Percentiles rank a stretch among this genome's conserved stretches.
phyloP scores from a whole-genome alignment of 2,113 vertebrate species.

The Daboia siamensis region DNA sequence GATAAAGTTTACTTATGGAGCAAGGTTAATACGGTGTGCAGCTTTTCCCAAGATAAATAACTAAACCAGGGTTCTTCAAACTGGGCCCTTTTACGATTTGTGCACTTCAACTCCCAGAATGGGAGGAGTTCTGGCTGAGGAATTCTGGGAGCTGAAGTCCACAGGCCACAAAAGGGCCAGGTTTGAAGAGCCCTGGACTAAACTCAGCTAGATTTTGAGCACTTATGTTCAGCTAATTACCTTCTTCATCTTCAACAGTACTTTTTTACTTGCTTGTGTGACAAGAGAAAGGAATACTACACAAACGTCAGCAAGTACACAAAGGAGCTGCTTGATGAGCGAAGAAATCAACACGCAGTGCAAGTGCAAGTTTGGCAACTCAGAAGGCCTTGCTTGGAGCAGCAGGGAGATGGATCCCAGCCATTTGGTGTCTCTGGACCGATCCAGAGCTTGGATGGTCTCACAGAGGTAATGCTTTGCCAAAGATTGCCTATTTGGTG shows the following conservation, averaged over 20 bases:
- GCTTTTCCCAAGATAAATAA: background rate
- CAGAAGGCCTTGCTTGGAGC: slow-evolving; percentile 32
- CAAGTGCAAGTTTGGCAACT: slow-evolving; percentile 48
- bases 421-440: slow-evolving; percentile 40
- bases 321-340: slow-evolving; percentile 58
- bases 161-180: too few relatives aligned
- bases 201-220: background rate
- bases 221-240: background rate
- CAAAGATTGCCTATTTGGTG: background rate
- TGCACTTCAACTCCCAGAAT: too few relatives aligned
- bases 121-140: too few relatives aligned
- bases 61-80: background rate
- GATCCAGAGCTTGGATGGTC: slow-evolving; percentile 21
- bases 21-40: background rate
- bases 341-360: slow-evolving; percentile 64
- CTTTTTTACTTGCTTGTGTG: slow-evolving; percentile 51
- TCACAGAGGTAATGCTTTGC: slow-evolving; percentile 43
- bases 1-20: background rate
- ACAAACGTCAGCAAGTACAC: slow-evolving; percentile 48
- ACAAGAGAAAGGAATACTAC: slow-evolving; percentile 59
- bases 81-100: too few relatives aligned
- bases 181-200: background rate
- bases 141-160: too few relatives aligned
- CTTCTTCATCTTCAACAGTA: slow-evolving; percentile 56
- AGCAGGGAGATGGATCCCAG: slow-evolving; percentile 1